Conservation (phyloP, 2,113 vertebrate genomes). For the Illadopsis cleaveri region DNA sequence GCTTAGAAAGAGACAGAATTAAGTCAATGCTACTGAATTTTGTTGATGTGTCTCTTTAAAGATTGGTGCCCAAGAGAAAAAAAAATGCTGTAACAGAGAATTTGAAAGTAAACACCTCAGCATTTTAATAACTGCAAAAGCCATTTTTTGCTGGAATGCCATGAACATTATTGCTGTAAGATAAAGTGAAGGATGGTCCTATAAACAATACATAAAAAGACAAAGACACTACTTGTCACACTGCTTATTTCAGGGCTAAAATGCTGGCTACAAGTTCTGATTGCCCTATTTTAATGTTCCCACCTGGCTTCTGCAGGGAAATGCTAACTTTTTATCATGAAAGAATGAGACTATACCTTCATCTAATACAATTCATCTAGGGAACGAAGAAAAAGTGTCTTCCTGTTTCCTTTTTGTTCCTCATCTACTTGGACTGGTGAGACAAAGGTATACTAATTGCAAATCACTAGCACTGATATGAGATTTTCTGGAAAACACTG, state of each 20-base stretch:
- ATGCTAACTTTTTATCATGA: neutral
- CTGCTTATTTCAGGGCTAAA: conserved; percentile 9
- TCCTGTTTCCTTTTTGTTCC: neutral
- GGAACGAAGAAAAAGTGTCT: neutral
- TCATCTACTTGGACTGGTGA: neutral
- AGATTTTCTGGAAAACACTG: neutral
- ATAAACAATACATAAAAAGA: conserved; percentile 42
- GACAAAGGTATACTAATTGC: neutral
- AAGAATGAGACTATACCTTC: neutral
- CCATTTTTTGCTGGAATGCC: conserved; percentile 24
- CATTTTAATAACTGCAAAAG: conserved; percentile 31
- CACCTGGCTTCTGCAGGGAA: neutral
- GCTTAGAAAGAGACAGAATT: neutral
- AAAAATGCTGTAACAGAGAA: neutral
- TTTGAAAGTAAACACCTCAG: conserved; percentile 9
- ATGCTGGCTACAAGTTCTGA: neutral
- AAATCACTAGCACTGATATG: neutral
- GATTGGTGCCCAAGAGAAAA: neutral
- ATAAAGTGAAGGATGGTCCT: neutral
- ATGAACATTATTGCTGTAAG: neutral
- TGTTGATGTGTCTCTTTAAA: neutral
- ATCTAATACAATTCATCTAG: neutral
- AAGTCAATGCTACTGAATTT: neutral
- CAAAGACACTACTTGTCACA: neutral
- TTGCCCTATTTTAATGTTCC: conserved; percentile 9